Conservation (phyloP, 2,113 vertebrate genomes). For the Furnarius figulus region DNA sequence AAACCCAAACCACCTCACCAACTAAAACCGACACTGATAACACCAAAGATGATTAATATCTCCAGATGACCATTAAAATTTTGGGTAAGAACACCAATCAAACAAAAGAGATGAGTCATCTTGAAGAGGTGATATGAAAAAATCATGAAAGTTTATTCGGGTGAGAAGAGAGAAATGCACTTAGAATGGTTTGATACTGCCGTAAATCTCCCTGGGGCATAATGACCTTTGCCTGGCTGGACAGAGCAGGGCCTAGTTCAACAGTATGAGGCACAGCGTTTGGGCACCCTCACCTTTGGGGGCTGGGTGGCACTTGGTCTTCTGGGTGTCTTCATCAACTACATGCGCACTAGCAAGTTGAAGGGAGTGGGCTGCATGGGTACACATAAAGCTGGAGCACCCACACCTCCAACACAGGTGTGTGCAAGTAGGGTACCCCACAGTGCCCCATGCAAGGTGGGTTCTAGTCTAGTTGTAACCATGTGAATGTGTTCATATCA, state of each 20-base stretch:
- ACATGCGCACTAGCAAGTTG: not conserved
- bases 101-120: not conserved
- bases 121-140: not conserved
- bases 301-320: not conserved
- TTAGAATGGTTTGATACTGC: not conserved
- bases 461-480: not conserved
- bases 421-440: not conserved
- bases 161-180: not conserved
- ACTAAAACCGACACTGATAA: not conserved
- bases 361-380: not conserved
- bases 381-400: not conserved
- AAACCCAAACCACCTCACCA: not conserved
- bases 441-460: not conserved
- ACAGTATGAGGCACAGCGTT: not conserved
- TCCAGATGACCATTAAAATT: not conserved
- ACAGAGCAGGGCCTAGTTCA: not conserved
- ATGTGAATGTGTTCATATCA: not conserved
- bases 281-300: not conserved
- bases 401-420: not conserved
- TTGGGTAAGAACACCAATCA: not conserved
- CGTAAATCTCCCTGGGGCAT: not conserved
- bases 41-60: not conserved
- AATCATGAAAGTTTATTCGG: not conserved
- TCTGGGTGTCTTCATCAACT: not conserved
- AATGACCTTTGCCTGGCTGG: not conserved